A percentile compares a stretch with the other conserved stretches of the same genome.
Conservation (phyloP, 2,797 vertebrate species). For the Odontamblyopus lacepedii region DNA sequence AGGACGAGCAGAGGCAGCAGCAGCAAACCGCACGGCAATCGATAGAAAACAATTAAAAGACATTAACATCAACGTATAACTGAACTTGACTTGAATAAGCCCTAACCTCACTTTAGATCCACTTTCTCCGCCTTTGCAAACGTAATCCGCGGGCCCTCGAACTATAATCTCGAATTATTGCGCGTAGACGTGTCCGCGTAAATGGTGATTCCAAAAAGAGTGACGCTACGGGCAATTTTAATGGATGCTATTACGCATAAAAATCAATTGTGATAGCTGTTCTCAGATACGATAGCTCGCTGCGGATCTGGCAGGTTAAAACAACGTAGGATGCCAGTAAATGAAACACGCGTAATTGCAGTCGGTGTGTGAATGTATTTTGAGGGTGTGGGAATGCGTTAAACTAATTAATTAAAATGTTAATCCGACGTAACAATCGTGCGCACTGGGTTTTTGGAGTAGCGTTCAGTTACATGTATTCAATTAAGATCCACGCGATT, state of each 20-base stretch:
- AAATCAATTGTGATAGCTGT: neutral
- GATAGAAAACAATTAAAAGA: slow-evolving; percentile 82
- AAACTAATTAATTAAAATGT: neutral
- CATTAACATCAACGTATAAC: slow-evolving; percentile 77
- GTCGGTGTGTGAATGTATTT: neutral
- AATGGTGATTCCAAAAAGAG: neutral
- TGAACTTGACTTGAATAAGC: slow-evolving; percentile 74
- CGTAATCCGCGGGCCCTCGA: slow-evolving; percentile 17
- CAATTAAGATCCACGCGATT: too few relatives aligned
- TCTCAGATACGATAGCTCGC: neutral
- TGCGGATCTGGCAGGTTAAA: neutral
- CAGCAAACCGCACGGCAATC: slow-evolving; percentile 68
- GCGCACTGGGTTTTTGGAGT: neutral
- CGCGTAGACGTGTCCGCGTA: neutral
- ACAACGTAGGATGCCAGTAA: neutral
- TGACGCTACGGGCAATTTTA: neutral
- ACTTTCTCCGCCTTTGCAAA: slow-evolving; percentile 72
- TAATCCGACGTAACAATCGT: neutral
- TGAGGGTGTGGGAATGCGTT: too few relatives aligned
- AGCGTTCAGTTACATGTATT: too few relatives aligned
- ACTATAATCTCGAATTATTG: neutral
- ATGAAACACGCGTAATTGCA: neutral
- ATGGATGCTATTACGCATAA: neutral
- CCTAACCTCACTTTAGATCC: slow-evolving; percentile 67
- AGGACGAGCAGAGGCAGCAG: slow-evolving; percentile 38